phyloP scores from a whole-genome alignment of 2,797 vertebrate genomes.

The Momotus momota region DNA sequence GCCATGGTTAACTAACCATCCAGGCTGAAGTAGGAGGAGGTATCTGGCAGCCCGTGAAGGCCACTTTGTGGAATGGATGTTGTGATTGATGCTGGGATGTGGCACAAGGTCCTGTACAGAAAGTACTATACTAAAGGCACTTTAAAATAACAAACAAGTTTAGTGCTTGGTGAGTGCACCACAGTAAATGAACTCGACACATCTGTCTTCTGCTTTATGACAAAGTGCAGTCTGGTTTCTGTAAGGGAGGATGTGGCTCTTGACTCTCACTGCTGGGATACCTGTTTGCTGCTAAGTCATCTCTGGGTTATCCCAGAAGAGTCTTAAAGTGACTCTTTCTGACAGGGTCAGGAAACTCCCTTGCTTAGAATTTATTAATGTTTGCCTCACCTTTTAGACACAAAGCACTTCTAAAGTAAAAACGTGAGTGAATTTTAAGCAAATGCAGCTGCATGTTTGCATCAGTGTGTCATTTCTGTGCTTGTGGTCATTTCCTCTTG shows the following conservation, averaged over 20 bases:
- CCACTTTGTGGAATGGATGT: background rate
- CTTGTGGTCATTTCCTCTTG: background rate
- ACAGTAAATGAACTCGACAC: background rate
- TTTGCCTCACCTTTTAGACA: background rate
- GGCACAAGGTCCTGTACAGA: background rate
- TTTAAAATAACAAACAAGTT: background rate
- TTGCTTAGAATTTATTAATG: background rate
- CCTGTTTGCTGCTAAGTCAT: background rate
- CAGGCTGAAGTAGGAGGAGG: background rate
- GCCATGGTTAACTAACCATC: fast-evolving
- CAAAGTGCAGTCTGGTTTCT: background rate
- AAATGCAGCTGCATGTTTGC: background rate
- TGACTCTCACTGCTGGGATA: background rate
- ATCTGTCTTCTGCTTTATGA: background rate
- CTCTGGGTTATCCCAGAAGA: background rate
- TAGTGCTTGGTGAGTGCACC: background rate
- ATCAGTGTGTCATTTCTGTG: background rate
- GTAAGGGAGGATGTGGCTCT: background rate
- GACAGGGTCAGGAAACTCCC: background rate
- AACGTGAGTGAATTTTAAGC: background rate
- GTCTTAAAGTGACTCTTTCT: background rate
- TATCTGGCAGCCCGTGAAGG: background rate
- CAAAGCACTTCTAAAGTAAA: background rate
- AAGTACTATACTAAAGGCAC: background rate
- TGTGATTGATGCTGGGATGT: background rate